These are phyloP conservation scores for Centropus bengalensis DNA, from an alignment of 2,113 vertebrate genomes.

Conservation along the genomic window DNA sequence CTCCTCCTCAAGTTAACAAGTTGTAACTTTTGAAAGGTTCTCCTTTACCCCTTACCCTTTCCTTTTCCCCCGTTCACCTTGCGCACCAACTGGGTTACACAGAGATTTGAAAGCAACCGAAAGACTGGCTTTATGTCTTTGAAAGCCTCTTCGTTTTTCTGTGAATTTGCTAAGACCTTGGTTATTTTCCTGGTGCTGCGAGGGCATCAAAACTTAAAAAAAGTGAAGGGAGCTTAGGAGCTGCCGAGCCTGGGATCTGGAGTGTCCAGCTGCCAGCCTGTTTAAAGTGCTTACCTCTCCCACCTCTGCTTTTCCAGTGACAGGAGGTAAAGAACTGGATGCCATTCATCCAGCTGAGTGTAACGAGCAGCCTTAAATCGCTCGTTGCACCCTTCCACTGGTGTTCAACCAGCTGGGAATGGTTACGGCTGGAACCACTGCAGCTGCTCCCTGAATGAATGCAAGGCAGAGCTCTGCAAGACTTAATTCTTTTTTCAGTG, in stretches of 20 bases:
- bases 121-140: background rate
- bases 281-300: background rate
- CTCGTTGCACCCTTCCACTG: background rate
- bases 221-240: background rate
- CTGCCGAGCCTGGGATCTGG: background rate
- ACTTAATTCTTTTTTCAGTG: background rate
- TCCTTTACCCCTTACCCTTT: background rate
- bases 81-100: background rate
- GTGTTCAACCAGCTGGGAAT: background rate
- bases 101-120: background rate
- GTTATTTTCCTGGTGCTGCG: background rate
- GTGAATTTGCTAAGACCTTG: background rate
- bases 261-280: background rate
- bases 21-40: background rate
- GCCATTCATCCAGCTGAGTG: background rate
- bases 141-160: background rate
- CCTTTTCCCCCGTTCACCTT: background rate
- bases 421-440: background rate
- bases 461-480: background rate
- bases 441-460: slow-evolving; percentile 33
- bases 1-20: too few species aligned
- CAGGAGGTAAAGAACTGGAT: background rate
- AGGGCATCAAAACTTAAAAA: background rate
- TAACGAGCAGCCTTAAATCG: background rate
- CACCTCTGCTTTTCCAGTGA: background rate